Conservation (phyloP, 2,888 invertebrate species). For the Diaprepes abbreviatus region DNA sequence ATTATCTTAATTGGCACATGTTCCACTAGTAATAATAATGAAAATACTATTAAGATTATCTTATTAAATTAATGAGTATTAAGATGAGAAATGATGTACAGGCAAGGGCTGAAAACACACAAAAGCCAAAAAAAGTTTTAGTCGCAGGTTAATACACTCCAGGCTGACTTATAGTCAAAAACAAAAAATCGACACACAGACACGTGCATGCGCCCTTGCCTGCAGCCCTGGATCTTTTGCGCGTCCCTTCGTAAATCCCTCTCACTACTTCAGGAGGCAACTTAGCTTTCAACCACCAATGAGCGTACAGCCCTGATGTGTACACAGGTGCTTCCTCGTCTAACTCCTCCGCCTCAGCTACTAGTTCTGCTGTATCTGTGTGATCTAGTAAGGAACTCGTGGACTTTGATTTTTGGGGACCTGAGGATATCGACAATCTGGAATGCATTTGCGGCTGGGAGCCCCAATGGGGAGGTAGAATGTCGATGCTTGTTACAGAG, state of each 20-base stretch:
- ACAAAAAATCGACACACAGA: constrained; percentile 18
- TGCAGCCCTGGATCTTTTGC: constrained; percentile 60
- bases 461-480: constrained; percentile 68
- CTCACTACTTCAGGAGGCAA: constrained; percentile 76
- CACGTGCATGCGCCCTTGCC: constrained; percentile 66
- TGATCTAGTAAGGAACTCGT: constrained; percentile 56
- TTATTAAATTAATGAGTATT: constrained; percentile 14
- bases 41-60: neutral
- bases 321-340: constrained; percentile 70
- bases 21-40: neutral
- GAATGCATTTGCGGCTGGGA: constrained; percentile 43
- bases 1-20: too few relatives aligned
- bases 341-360: constrained; percentile 54
- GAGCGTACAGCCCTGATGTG: constrained; percentile 88
- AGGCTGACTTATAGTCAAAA: constrained; percentile 19
- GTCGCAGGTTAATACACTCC: constrained; percentile 45
- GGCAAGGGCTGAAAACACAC: constrained; percentile 58
- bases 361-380: constrained; percentile 47
- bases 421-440: constrained; percentile 55
- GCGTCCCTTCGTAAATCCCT: constrained; percentile 65
- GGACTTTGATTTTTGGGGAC: constrained; percentile 60
- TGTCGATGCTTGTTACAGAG: constrained; percentile 69
- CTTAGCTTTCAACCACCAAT: constrained; percentile 94
- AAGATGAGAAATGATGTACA: constrained; percentile 50
- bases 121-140: constrained; percentile 46